These are phyloP conservation scores for Oscheius onirici DNA, from an alignment of 2,888 invertebrate species.

Conservation along the genomic window DNA sequence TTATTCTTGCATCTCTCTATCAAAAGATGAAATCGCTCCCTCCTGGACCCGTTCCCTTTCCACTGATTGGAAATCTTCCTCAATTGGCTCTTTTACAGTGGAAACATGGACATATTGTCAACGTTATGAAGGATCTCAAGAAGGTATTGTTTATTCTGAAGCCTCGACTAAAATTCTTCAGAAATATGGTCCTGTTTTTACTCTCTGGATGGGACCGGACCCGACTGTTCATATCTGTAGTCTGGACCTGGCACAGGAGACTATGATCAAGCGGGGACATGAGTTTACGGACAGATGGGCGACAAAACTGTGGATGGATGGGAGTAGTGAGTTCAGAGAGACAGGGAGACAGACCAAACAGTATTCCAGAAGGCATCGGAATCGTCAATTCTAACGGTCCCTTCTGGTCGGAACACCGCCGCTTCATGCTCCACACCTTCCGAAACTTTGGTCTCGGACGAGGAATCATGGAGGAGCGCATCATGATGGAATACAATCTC, in stretches of 20 bases:
- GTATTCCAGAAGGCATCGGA: conserved; percentile 35
- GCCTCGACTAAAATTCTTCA: too few relatives aligned
- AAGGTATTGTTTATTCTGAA: too few relatives aligned
- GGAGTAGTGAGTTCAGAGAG: too few relatives aligned
- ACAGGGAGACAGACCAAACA: too few relatives aligned
- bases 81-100: not conserved
- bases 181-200: conserved; percentile 13
- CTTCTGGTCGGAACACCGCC: conserved; percentile 41
- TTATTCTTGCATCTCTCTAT: too few relatives aligned
- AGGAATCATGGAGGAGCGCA: conserved; percentile 47
- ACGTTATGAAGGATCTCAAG: not conserved
- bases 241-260: not conserved
- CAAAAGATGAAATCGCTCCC: too few relatives aligned
- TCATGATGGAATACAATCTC: conserved; percentile 45
- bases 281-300: conserved; percentile 12
- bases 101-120: not conserved
- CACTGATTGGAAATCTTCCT: not conserved
- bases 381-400: conserved; percentile 39
- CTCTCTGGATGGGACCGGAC: conserved; percentile 16
- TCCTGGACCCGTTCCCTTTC: not conserved
- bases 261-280: conserved; percentile 8
- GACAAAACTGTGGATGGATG: not conserved
- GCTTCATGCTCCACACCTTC: conserved; percentile 46
- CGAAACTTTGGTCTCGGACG: conserved; percentile 51
- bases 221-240: conserved; percentile 12